phyloP scores from a whole-genome alignment of 92 coral and sea anemone species.

The Epizoanthus rinbou region DNA sequence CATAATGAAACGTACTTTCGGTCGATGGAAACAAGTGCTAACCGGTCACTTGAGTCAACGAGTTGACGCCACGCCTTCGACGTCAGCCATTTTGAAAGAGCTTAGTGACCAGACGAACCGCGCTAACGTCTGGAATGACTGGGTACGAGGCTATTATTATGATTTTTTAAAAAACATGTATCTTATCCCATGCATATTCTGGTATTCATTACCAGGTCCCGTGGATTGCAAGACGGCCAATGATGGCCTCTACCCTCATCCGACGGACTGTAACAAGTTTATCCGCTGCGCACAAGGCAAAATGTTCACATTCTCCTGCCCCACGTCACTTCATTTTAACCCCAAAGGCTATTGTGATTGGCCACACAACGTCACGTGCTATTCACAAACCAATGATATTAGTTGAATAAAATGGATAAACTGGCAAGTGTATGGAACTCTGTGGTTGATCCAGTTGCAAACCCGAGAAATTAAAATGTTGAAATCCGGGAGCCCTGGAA shows the following conservation, averaged over 20 bases:
- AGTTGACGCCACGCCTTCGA: no score
- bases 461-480: no score
- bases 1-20: no score
- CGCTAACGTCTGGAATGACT: no score
- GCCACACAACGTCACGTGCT: slow-evolving; percentile 64
- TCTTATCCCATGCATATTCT: not conserved
- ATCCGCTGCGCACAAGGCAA: slow-evolving; percentile 53
- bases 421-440: no score
- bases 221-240: slow-evolving; percentile 53
- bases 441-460: no score
- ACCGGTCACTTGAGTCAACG: no score
- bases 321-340: slow-evolving; percentile 55
- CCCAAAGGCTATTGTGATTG: slow-evolving; percentile 58
- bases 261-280: slow-evolving; percentile 61
- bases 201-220: slow-evolving; percentile 45
- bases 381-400: not conserved
- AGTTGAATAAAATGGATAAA: no score
- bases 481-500: no score
- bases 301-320: slow-evolving; percentile 53
- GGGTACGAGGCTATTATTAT: not conserved
- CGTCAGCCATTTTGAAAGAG: no score
- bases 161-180: not conserved
- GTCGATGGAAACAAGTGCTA: no score
- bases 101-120: no score
- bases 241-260: slow-evolving; percentile 58